These are phyloP conservation scores for Bruchidius siliquastri DNA, from an alignment of 2,888 invertebrate species.

Conservation along the genomic window DNA sequence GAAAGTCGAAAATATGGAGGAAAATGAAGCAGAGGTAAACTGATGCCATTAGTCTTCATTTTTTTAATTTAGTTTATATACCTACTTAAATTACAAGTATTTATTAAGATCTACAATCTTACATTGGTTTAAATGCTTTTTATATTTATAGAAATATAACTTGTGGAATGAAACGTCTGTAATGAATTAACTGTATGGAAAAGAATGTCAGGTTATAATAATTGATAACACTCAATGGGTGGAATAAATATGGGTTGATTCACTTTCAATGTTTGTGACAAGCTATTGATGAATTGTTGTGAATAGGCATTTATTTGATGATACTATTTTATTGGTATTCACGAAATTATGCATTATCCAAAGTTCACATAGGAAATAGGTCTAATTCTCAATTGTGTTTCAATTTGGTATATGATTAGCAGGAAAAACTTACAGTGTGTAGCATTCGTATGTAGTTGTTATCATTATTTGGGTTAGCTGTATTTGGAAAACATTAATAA, in stretches of 20 bases:
- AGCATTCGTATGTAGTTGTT: no score
- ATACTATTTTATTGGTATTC: no score
- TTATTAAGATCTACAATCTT: not conserved
- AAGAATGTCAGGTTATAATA: not conserved
- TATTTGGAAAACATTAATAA: no score
- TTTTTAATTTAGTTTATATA: not conserved
- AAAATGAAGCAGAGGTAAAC: not conserved
- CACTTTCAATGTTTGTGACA: no score
- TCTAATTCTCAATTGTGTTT: no score
- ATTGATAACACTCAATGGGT: not conserved
- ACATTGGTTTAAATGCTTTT: not conserved
- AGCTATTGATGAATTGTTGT: no score
- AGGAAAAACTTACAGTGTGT: no score
- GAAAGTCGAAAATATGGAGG: constrained; percentile 18
- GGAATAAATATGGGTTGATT: not conserved
- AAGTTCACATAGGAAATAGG: no score
- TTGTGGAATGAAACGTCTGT: not conserved
- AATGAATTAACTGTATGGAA: not conserved
- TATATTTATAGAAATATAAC: not conserved
- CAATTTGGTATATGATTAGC: no score
- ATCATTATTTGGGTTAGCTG: no score
- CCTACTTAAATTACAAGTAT: not conserved
- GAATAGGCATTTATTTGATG: no score
- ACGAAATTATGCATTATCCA: no score
- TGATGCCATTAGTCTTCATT: not conserved